Percentiles rank a stretch among this genome's conserved stretches.
Conservation (phyloP, 2,113 vertebrate genomes). For the Meriones unguiculatus region DNA sequence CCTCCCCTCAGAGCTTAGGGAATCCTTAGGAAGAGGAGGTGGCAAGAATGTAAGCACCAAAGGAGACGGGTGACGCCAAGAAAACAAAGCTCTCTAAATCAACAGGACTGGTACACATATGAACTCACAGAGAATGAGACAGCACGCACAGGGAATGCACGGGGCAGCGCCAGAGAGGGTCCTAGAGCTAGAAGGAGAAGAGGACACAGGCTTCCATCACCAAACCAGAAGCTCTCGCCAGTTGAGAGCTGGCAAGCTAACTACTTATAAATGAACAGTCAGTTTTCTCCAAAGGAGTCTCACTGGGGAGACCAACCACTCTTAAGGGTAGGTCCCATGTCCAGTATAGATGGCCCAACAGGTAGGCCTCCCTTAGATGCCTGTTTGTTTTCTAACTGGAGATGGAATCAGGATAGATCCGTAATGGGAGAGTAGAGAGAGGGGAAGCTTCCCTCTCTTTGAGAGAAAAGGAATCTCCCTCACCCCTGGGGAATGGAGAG, state of each 20-base stretch:
- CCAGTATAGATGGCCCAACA: no score
- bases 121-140: neutral
- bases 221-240: neutral
- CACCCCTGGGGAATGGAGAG: neutral
- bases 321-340: neutral
- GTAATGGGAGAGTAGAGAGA: neutral
- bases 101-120: neutral
- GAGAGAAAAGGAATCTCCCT: neutral
- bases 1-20: neutral
- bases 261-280: neutral
- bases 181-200: neutral
- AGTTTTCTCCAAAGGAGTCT: neutral
- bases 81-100: neutral
- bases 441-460: neutral
- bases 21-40: neutral
- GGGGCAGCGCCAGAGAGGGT: neutral
- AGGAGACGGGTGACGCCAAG: neutral
- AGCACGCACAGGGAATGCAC: neutral
- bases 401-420: neutral
- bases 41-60: neutral
- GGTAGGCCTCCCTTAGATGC: neutral
- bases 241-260: neutral
- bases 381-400: neutral
- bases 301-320: neutral
- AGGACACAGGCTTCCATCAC: neutral